Evolutionary conservation across 92 coral and sea anemone species (phyloP).

Genomic region (Phenganax subtilis): DNA sequence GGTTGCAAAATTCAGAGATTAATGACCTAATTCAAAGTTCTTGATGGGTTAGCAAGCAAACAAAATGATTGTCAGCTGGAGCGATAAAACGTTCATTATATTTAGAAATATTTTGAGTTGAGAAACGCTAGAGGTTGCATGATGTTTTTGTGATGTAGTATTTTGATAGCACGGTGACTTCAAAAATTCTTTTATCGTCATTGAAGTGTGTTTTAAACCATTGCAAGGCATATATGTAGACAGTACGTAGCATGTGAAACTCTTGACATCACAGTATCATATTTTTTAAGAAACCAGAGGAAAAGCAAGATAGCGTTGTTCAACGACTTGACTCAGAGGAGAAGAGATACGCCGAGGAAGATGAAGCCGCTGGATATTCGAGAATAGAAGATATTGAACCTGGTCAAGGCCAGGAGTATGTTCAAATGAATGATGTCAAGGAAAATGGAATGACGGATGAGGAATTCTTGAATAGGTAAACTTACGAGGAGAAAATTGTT

Average conservation of each 20-base stretch:
- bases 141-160: too few species aligned
- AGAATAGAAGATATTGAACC: conserved; percentile 66
- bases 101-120: neutral
- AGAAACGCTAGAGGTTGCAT: too few species aligned
- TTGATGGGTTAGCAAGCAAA: conserved; percentile 2
- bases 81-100: neutral
- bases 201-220: neutral
- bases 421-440: conserved; percentile 8
- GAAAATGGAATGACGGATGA: conserved; percentile 41
- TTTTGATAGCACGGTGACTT: neutral
- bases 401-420: conserved; percentile 27
- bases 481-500: too few species aligned
- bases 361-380: conserved; percentile 82
- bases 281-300: neutral
- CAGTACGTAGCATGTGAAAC: neutral
- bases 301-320: neutral
- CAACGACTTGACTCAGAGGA: conserved; percentile 27
- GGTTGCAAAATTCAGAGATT: neutral
- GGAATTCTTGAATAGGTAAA: conserved; percentile 34
- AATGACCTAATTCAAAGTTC: conserved; percentile 1
- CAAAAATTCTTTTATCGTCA: neutral
- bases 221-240: neutral
- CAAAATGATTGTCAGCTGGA: neutral
- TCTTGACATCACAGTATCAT: conserved; percentile 25
- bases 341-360: conserved; percentile 43